These are phyloP conservation scores for Oscarella lobularis DNA, from an alignment of 37 sponge, comb jelly and placozoan species.

Conservation along the genomic window DNA sequence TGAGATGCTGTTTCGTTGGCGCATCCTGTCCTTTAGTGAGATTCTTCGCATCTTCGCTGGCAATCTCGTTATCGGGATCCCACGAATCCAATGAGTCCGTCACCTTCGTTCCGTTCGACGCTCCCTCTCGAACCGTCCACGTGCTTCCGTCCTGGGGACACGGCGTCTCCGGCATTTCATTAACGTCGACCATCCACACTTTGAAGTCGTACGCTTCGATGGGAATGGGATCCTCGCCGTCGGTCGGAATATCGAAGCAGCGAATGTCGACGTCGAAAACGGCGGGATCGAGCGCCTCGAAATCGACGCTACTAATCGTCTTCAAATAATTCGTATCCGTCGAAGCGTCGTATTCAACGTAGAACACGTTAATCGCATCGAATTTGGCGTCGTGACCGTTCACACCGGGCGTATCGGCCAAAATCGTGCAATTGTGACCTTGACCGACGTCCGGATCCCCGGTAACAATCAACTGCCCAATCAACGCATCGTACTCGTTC, in stretches of 20 bases:
- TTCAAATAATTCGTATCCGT: neutral
- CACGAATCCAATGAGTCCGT: neutral
- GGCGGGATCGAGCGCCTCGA: neutral
- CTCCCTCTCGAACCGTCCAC: neutral
- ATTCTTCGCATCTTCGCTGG: neutral
- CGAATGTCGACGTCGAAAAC: neutral
- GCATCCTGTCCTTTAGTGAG: neutral
- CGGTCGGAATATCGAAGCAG: constrained; percentile 9
- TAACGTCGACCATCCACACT: neutral
- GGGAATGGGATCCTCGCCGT: neutral
- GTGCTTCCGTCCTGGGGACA: neutral
- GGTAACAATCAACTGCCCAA: neutral
- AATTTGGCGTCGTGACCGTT: neutral
- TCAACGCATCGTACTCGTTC: neutral
- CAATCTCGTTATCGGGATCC: constrained; percentile 5
- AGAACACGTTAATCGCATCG: neutral
- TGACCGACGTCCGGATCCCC: constrained; percentile 8
- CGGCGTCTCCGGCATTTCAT: neutral
- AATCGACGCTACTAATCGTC: neutral
- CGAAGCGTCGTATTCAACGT: neutral
- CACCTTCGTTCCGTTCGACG: neutral
- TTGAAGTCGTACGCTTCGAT: neutral
- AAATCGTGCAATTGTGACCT: constrained; percentile 2
- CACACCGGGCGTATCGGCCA: neutral
- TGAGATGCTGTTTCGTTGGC: neutral